phyloP scores from a whole-genome alignment of 2,888 invertebrate species.

The Hymenopus coronatus region DNA sequence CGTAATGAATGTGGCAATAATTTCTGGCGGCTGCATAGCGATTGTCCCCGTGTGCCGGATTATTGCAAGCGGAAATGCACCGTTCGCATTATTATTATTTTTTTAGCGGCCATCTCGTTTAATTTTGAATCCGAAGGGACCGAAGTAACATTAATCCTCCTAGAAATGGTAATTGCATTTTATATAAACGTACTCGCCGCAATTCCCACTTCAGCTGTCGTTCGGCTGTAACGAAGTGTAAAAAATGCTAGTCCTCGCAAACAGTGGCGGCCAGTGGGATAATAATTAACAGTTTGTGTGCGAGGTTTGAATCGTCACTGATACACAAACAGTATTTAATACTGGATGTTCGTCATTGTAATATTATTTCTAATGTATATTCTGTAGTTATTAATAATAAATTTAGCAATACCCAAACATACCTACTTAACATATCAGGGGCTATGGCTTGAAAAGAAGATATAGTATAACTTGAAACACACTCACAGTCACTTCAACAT shows the following conservation, averaged over 20 bases:
- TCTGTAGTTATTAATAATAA: too few species aligned
- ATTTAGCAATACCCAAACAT: too few species aligned
- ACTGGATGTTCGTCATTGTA: too few species aligned
- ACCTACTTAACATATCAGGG: too few species aligned
- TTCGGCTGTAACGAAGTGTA: background rate
- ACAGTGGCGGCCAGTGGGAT: background rate
- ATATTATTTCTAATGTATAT: too few species aligned
- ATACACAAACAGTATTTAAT: too few species aligned
- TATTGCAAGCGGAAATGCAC: background rate
- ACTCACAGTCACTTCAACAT: too few species aligned
- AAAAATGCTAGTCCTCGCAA: background rate
- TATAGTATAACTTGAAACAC: too few species aligned
- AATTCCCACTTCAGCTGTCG: background rate
- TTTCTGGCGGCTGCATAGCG: background rate
- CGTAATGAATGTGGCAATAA: background rate
- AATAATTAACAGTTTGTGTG: too few species aligned
- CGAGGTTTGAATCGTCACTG: too few species aligned
- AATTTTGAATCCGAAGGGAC: background rate
- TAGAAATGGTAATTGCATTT: background rate
- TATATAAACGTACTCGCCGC: background rate
- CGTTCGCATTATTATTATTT: background rate
- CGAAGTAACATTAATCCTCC: background rate
- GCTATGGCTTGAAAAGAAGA: too few species aligned
- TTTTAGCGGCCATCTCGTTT: background rate
- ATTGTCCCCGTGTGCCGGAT: background rate